phyloP scores from a whole-genome alignment of 1,140 invertebrate genomes.

The Goniozus legneri region DNA sequence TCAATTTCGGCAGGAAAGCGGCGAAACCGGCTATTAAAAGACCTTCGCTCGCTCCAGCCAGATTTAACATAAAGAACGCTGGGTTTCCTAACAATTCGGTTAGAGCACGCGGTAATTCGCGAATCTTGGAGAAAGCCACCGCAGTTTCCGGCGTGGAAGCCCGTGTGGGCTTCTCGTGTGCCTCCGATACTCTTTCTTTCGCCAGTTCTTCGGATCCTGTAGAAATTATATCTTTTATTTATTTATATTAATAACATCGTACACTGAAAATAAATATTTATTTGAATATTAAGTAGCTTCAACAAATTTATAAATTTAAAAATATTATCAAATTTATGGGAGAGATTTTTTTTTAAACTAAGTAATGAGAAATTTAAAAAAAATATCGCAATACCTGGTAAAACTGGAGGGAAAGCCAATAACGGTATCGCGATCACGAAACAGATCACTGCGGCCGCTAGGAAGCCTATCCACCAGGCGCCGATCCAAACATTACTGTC shows the following conservation, averaged over 20 bases:
- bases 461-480: conserved; percentile 84
- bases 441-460: conserved; percentile 64
- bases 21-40: conserved; percentile 76
- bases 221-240: too few relatives aligned
- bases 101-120: conserved; percentile 65
- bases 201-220: conserved; percentile 63
- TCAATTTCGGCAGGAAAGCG: conserved; percentile 78
- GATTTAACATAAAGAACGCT: conserved; percentile 76
- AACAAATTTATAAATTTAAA: too few relatives aligned
- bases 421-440: conserved; percentile 68
- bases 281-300: too few relatives aligned
- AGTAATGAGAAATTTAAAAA: too few relatives aligned
- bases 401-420: conserved; percentile 66
- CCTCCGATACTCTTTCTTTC: conserved; percentile 67
- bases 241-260: too few relatives aligned
- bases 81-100: conserved; percentile 68
- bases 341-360: too few relatives aligned
- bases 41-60: conserved; percentile 76
- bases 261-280: too few relatives aligned
- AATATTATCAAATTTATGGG: too few relatives aligned
- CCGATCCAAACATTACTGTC: conserved; percentile 78
- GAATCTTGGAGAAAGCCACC: conserved; percentile 60
- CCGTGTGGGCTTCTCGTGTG: conserved; percentile 52
- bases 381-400: conserved; percentile 72
- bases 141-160: conserved; percentile 37